These are phyloP conservation scores for Anagyrus pseudococci DNA, from an alignment of 2,888 invertebrate species.

Conservation along the genomic window DNA sequence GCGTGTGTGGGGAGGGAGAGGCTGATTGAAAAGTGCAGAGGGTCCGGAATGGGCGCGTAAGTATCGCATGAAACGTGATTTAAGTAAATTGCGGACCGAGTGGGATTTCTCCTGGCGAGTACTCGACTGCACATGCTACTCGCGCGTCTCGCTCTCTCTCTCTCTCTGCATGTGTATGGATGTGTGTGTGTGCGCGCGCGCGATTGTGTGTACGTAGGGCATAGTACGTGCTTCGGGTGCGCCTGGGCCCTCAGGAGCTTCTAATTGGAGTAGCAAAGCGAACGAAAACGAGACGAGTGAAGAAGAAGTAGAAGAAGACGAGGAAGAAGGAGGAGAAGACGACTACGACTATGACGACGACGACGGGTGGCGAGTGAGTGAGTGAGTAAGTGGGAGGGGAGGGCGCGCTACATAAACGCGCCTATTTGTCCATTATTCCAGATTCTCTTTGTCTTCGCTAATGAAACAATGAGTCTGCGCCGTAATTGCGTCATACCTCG, in stretches of 20 bases:
- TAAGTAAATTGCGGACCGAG: constrained; percentile 38
- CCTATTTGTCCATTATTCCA: constrained; percentile 62
- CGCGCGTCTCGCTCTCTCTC: too few species aligned
- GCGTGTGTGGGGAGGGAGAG: too few species aligned
- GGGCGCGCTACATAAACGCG: constrained; percentile 57
- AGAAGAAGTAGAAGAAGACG: neutral
- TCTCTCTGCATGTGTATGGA: constrained; percentile 1
- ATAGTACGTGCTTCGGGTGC: constrained; percentile 50
- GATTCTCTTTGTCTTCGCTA: constrained; percentile 61
- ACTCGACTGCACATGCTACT: neutral
- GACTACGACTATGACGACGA: neutral
- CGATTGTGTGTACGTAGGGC: constrained; percentile 20
- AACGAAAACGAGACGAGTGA: constrained; percentile 9
- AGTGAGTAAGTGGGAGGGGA: neutral
- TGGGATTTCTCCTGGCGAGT: constrained; percentile 16
- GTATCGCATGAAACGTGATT: constrained; percentile 37
- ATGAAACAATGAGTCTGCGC: constrained; percentile 62
- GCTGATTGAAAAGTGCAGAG: too few species aligned
- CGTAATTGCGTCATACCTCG: constrained; percentile 54
- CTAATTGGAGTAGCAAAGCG: constrained; percentile 52
- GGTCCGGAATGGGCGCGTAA: too few species aligned
- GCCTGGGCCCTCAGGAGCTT: constrained; percentile 46
- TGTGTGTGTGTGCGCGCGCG: neutral
- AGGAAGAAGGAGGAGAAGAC: constrained; percentile 9
- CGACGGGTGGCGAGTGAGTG: neutral